A percentile compares a stretch with the other conserved stretches of the same genome.
phyloP scores from a whole-genome alignment of 1,140 invertebrate species.

The Lanistes nyassanus region DNA sequence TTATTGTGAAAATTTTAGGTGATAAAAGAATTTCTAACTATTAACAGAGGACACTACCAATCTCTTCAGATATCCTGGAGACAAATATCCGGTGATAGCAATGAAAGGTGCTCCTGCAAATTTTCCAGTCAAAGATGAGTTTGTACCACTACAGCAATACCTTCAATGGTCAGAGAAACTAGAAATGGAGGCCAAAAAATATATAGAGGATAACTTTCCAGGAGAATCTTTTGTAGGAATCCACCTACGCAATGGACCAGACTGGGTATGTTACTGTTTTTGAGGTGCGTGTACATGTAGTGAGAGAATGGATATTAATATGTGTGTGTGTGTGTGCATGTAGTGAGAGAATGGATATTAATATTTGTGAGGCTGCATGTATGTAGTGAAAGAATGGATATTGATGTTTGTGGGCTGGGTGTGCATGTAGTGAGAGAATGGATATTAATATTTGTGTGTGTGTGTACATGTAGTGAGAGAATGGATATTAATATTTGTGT shows the following conservation, averaged over 20 bases:
- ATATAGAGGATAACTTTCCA: conserved; percentile 81
- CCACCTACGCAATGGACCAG: conserved; percentile 93
- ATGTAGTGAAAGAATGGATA: background rate
- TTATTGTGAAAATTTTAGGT: too few species aligned
- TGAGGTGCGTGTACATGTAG: background rate
- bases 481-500: background rate
- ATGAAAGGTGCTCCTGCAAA: conserved; percentile 88
- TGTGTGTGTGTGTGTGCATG: background rate
- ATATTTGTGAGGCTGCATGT: background rate
- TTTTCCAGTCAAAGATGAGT: conserved; percentile 90
- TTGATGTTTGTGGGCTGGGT: background rate
- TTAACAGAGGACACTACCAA: background rate
- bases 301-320: background rate
- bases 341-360: background rate
- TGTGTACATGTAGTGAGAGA: background rate
- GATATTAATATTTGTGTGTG: background rate
- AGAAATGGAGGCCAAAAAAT: conserved; percentile 75
- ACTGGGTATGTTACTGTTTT: conserved; percentile 90
- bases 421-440: background rate
- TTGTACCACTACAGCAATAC: conserved; percentile 85
- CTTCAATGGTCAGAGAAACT: conserved; percentile 84
- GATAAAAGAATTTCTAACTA: too few species aligned
- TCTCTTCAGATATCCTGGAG: conserved; percentile 73
- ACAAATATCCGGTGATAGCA: conserved; percentile 76
- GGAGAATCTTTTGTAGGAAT: conserved; percentile 85